Base-by-base conservation (phyloP, 2,888 invertebrate genomes). In the Achlya flavicornis region DNA sequence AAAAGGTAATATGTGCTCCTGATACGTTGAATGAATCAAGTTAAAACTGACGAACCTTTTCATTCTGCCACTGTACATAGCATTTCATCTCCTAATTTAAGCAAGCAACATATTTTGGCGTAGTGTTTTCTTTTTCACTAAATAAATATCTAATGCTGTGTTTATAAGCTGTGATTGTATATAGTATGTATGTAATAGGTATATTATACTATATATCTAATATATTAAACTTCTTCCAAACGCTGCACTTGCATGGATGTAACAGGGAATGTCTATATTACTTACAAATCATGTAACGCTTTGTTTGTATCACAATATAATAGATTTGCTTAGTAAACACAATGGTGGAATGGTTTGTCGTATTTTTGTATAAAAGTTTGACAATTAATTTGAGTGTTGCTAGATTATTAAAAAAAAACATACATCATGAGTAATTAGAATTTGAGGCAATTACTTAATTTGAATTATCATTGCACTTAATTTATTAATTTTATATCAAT, bases 181-280 rank as follows among this genome's bases (percentile, higher is more conserved):
- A 48, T 48, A 16, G n/a, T 48, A n/a, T 16, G 48, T 48, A 53
- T 53, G 10, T 19, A 53, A 8, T n/a, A n/a, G n/a, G n/a, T n/a
- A 16, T 16, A 12, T 41, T 41, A 3, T 12, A 41, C 12, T 41
- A 12, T 48, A n/a, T 16, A 16, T 19, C 14, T 48, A 19, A n/a
- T 53, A 19, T 53, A 19, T 19, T 53, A 19, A 19, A 53, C n/a
- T 84, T 89, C 75, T 81, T 81, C 77, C 75, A 77, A 81, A 86
- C 76, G 91, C 92, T 83, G 91, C 91, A 88, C 84, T 77, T 91
- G 92, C 92, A 92, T 91, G 92, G 90, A 90, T 70, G 65, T 81
- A 84, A 84, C 88, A 91, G 91, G 92, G 89, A 87, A 91, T 91
- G 91, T 89, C 75, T 83, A 85, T 82, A 53, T 79, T 77, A 78